Evolutionary conservation across 2,113 vertebrate genomes (phyloP).

Genomic region (Oostethus manadensis): DNA sequence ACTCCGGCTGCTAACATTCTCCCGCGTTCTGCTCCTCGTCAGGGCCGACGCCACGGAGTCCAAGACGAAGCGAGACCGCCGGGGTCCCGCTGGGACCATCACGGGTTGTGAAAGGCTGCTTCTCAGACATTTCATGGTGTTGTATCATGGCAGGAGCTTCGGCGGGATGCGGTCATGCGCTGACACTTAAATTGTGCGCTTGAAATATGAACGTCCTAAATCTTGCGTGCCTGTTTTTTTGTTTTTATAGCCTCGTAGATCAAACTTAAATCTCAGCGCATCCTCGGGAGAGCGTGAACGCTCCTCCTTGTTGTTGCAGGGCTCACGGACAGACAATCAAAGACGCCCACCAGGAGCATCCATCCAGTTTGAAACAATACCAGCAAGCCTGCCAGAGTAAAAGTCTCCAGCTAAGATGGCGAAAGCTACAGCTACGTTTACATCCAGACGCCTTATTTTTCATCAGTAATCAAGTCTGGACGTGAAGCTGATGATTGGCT

Average conservation of each 20-base stretch:
- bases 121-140: conserved; percentile 61
- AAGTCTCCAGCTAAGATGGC: neutral
- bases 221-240: conserved; percentile 41
- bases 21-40: no score
- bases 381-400: neutral
- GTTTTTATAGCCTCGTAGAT: conserved; percentile 60
- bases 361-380: conserved; percentile 14
- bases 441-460: conserved; percentile 44
- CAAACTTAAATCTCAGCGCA: conserved; percentile 37
- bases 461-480: conserved; percentile 58
- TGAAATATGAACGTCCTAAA: conserved; percentile 59
- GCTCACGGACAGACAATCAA: conserved; percentile 56
- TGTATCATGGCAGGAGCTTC: conserved; percentile 56
- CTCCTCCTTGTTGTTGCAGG: conserved; percentile 57
- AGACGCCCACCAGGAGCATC: conserved; percentile 24
- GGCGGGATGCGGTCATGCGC: conserved; percentile 61
- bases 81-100: conserved; percentile 62
- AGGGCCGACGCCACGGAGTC: no score
- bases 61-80: conserved; percentile 19
- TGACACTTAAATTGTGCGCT: conserved; percentile 63
- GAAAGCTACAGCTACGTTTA: conserved; percentile 37
- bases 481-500: conserved; percentile 56
- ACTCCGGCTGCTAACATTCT: no score
- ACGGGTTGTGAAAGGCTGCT: conserved; percentile 60
- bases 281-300: neutral